These are phyloP conservation scores for Eupithecia inturbata DNA, from an alignment of 2,888 invertebrate genomes.

Conservation along the genomic window DNA sequence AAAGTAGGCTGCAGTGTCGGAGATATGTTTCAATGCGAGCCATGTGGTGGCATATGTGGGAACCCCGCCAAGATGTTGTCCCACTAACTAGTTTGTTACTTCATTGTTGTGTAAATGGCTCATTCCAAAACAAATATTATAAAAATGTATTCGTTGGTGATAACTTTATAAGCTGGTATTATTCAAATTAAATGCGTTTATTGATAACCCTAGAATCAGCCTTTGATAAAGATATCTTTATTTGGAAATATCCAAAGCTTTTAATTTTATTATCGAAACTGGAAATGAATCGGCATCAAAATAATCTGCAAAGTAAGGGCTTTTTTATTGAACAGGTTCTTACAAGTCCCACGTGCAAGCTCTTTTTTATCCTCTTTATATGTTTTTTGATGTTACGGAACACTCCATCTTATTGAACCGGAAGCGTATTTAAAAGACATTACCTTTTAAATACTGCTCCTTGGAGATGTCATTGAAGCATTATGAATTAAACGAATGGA, in stretches of 20 bases:
- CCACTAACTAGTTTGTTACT: slow-evolving; percentile 79
- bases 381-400: slow-evolving; percentile 56
- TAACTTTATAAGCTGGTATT: slow-evolving; percentile 44
- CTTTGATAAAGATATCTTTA: slow-evolving; percentile 28
- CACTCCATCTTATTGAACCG: slow-evolving; percentile 67
- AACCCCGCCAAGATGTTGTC: slow-evolving; percentile 81
- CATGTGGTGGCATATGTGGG: slow-evolving; percentile 82
- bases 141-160: slow-evolving; percentile 37
- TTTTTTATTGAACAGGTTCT: slow-evolving; percentile 35
- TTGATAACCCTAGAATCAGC: slow-evolving; percentile 33
- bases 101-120: slow-evolving; percentile 70
- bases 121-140: slow-evolving; percentile 52
- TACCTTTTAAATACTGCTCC: slow-evolving; percentile 61
- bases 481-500: slow-evolving; percentile 68
- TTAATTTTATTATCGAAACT: slow-evolving; percentile 28
- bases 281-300: slow-evolving; percentile 25
- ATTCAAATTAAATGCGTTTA: slow-evolving; percentile 41
- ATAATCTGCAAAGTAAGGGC: slow-evolving; percentile 31
- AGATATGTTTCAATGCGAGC: slow-evolving; percentile 74
- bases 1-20: slow-evolving; percentile 66
- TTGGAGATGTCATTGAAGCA: slow-evolving; percentile 70
- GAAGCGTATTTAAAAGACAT: slow-evolving; percentile 71
- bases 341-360: slow-evolving; percentile 53
- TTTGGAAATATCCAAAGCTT: slow-evolving; percentile 26
- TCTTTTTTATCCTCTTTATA: slow-evolving; percentile 44